phyloP scores from a whole-genome alignment of 2,888 invertebrate genomes.

The Standfussiana lucernea region DNA sequence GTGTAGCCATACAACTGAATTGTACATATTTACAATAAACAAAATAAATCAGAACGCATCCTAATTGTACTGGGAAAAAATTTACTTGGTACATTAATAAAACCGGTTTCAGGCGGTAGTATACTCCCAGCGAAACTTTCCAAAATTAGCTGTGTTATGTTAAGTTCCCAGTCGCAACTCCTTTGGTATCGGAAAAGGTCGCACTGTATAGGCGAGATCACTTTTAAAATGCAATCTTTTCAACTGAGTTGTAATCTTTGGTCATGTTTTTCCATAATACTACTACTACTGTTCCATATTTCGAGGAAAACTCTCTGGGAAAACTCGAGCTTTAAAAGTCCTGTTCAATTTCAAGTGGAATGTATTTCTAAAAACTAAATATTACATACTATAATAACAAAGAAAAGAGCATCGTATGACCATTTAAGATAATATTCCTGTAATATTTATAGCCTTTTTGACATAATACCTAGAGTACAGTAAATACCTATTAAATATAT shows the following conservation, averaged over 20 bases:
- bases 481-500: conserved; percentile 44
- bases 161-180: neutral
- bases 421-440: conserved; percentile 36
- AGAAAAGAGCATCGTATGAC: conserved; percentile 38
- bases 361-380: neutral
- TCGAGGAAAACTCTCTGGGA: conserved; percentile 14
- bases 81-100: conserved; percentile 4
- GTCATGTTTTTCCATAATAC: neutral
- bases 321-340: neutral
- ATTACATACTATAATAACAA: conserved; percentile 15
- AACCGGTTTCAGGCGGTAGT: neutral
- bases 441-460: conserved; percentile 51
- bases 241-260: neutral
- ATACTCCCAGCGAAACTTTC: conserved; percentile 17
- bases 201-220: neutral
- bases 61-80: conserved; percentile 46
- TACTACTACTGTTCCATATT: no score
- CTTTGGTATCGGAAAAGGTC: neutral
- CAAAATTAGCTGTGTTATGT: neutral
- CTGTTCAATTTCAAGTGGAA: conserved; percentile 1
- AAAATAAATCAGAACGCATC: conserved; percentile 39
- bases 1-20: conserved; percentile 45
- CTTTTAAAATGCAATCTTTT: neutral
- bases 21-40: conserved; percentile 17
- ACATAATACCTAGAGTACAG: conserved; percentile 55